phyloP scores from a whole-genome alignment of 2,113 vertebrate genomes.

The Delphinapterus leucas region DNA sequence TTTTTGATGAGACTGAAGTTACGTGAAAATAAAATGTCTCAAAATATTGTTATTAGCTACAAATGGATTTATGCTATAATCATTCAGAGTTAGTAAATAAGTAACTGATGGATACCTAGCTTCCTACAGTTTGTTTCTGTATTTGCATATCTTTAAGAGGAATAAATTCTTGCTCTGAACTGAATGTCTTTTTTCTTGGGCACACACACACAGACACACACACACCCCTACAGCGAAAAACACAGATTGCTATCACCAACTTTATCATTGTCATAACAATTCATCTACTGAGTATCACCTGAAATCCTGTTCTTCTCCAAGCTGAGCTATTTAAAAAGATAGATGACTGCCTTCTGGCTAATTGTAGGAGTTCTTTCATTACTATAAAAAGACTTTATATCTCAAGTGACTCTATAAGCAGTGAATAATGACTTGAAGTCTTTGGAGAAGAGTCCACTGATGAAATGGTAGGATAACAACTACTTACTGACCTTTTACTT shows the following conservation, averaged over 20 bases:
- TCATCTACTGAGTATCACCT: constrained; percentile 67
- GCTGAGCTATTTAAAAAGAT: constrained; percentile 82
- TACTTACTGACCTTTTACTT: constrained; percentile 79
- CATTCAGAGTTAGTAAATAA: constrained; percentile 46
- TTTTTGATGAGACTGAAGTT: background rate
- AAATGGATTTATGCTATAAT: constrained; percentile 58
- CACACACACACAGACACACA: background rate
- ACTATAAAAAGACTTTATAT: constrained; percentile 82
- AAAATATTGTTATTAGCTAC: constrained; percentile 31
- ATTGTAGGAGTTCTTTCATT: constrained; percentile 84
- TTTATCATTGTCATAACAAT: constrained; percentile 83
- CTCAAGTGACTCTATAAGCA: constrained; percentile 83
- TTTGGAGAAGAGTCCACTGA: constrained; percentile 77
- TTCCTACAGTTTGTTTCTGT: constrained; percentile 9
- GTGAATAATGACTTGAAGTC: constrained; percentile 83
- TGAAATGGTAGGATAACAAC: constrained; percentile 82
- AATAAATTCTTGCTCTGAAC: background rate
- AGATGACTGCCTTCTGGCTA: constrained; percentile 86
- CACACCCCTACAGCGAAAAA: background rate
- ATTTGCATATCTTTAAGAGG: background rate
- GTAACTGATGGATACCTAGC: constrained; percentile 13
- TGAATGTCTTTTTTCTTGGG: background rate
- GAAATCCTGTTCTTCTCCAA: constrained; percentile 75
- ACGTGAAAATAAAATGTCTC: constrained; percentile 12
- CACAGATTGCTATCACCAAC: constrained; percentile 23